Evolutionary conservation across 2,888 invertebrate species (phyloP).

Genomic region (Agrotis puta): DNA sequence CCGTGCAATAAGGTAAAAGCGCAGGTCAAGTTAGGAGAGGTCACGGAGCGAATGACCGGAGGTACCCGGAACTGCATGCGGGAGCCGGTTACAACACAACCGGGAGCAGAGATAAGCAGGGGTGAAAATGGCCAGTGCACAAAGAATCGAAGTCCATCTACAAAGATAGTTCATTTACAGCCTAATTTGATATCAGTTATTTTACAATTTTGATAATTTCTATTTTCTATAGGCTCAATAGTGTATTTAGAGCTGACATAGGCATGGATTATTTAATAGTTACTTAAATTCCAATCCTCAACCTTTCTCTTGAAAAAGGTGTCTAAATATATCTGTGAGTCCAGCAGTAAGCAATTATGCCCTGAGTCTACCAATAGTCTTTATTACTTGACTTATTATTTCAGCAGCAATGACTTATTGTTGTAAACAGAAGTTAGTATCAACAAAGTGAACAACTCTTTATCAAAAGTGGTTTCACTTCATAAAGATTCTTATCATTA

Average conservation of each 20-base stretch:
- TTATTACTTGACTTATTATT: not conserved
- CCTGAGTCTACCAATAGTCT: not conserved
- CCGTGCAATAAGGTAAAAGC: not conserved
- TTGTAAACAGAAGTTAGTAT: not conserved
- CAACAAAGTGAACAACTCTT: slow-evolving; percentile 1
- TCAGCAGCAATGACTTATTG: not conserved
- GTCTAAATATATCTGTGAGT: not conserved
- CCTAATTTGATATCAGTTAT: no score
- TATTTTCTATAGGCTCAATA: no score
- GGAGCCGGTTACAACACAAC: not conserved
- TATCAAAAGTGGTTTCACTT: slow-evolving; percentile 8
- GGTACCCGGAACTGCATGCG: not conserved
- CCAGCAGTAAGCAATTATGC: no score
- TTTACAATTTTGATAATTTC: no score
- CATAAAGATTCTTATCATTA: slow-evolving; percentile 22
- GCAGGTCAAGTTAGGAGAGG: not conserved
- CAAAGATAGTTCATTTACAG: no score
- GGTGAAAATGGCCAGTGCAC: not conserved
- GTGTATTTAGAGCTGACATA: no score
- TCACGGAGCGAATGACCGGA: not conserved
- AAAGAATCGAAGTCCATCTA: not conserved
- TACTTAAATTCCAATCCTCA: no score
- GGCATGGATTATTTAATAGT: no score
- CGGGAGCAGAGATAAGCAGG: no score
- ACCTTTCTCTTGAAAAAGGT: not conserved